A percentile compares a stretch with the other conserved stretches of the same genome.
Evolutionary conservation across 2,888 invertebrate species (phyloP).

Genomic region (Leptinotarsa juncta): DNA sequence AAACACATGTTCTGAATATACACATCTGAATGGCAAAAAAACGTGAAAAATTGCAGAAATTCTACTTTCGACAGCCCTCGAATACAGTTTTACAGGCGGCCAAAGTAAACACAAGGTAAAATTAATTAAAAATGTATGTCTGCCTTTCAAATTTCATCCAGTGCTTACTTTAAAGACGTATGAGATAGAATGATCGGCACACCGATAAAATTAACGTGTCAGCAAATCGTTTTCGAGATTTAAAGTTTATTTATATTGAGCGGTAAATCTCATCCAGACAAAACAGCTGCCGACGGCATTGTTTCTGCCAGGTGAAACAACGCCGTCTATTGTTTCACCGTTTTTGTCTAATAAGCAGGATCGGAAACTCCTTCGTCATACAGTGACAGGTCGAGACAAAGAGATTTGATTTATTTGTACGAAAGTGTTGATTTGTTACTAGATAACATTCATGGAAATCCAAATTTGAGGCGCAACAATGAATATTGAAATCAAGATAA

Average conservation of each 20-base stretch:
- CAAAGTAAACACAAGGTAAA: too few relatives aligned
- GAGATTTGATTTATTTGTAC: background rate
- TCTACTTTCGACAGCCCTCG: background rate
- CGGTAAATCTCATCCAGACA: conserved; percentile 46
- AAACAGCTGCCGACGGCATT: conserved; percentile 46
- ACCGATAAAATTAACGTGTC: conserved; percentile 50
- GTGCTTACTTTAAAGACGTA: conserved; percentile 47
- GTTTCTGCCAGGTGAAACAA: conserved; percentile 50
- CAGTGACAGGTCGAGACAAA: conserved; percentile 5
- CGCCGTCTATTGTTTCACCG: conserved; percentile 13
- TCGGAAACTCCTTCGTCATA: background rate
- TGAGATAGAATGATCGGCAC: conserved; percentile 47
- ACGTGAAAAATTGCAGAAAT: too few relatives aligned
- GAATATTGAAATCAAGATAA: too few relatives aligned
- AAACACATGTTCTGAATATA: too few relatives aligned
- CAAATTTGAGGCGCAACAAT: too few relatives aligned
- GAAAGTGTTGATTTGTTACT: background rate
- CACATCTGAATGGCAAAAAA: too few relatives aligned
- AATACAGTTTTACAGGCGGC: background rate
- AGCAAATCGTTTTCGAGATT: conserved; percentile 38
- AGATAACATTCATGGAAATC: too few relatives aligned
- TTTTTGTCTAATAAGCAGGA: conserved; percentile 19
- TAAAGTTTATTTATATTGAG: conserved; percentile 50
- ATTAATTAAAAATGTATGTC: too few relatives aligned
- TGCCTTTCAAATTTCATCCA: conserved; percentile 47